Percentiles rank a stretch among this genome's conserved stretches.
These are phyloP conservation scores for Pheosia gnoma DNA, from an alignment of 2,888 invertebrate species.

Conservation along the genomic window DNA sequence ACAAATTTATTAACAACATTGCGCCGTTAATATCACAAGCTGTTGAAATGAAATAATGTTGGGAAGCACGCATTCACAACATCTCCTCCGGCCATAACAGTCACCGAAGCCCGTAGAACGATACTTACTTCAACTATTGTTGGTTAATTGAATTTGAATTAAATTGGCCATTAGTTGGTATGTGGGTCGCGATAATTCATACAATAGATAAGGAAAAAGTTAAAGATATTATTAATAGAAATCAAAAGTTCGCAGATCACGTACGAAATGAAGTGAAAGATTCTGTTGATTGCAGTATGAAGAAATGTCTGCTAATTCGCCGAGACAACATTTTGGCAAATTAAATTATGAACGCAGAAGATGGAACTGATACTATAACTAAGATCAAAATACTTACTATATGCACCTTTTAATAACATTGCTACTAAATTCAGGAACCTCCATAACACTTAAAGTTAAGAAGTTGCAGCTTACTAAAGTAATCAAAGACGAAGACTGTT, in stretches of 20 bases:
- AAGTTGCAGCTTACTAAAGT: too few relatives aligned
- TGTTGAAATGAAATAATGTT: slow-evolving; percentile 63
- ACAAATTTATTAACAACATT: slow-evolving; percentile 53
- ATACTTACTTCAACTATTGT: slow-evolving; percentile 1
- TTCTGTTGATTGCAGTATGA: background rate
- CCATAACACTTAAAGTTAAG: too few relatives aligned
- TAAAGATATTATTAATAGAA: background rate
- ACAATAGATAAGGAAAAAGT: slow-evolving; percentile 2
- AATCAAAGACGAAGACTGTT: too few relatives aligned
- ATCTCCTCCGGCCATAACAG: slow-evolving; percentile 4
- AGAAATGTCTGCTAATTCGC: background rate
- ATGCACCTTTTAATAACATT: too few relatives aligned
- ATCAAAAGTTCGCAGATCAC: background rate
- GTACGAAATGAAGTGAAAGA: background rate
- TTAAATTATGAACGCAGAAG: background rate
- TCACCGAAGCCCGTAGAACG: background rate
- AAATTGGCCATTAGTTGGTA: slow-evolving; percentile 2
- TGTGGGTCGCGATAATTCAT: background rate
- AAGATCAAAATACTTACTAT: too few relatives aligned
- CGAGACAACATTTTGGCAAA: background rate
- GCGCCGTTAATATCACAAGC: slow-evolving; percentile 42
- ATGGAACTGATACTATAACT: too few relatives aligned
- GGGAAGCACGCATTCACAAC: slow-evolving; percentile 53
- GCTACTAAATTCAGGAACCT: too few relatives aligned
- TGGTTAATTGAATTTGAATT: slow-evolving; percentile 4